These are phyloP conservation scores for Hemibagrus guttatus DNA, from an alignment of 2,797 vertebrate genomes.

Conservation along the genomic window DNA sequence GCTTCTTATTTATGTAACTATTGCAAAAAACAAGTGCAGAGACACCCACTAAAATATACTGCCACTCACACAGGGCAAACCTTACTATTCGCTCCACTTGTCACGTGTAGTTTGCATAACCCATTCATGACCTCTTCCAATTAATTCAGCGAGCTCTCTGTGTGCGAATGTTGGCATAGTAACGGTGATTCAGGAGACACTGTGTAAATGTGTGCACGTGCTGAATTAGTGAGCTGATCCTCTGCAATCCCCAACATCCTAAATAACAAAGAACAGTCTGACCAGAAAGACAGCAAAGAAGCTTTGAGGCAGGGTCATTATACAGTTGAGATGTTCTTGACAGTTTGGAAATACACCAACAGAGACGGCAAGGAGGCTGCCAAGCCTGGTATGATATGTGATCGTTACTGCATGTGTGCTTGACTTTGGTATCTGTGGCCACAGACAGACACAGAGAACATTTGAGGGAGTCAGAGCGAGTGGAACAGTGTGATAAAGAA, in stretches of 20 bases:
- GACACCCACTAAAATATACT: background rate
- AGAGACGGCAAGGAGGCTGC: background rate
- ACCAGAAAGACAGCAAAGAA: background rate
- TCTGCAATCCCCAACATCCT: background rate
- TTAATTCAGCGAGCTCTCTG: background rate
- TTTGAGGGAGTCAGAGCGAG: background rate
- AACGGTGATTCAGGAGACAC: conserved; percentile 11
- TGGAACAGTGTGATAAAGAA: conserved; percentile 24
- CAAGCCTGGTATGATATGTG: background rate
- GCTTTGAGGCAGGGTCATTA: background rate
- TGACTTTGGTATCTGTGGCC: conserved; percentile 7
- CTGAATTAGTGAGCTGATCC: background rate
- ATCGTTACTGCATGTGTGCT: background rate
- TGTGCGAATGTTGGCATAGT: conserved; percentile 29
- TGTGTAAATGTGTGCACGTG: background rate
- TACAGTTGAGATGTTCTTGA: background rate
- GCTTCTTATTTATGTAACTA: background rate
- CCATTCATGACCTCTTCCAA: conserved; percentile 16
- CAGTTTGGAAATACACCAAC: background rate
- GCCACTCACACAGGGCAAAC: background rate
- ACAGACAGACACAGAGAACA: background rate
- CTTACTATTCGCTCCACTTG: background rate
- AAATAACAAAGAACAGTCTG: background rate
- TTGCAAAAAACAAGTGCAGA: background rate
- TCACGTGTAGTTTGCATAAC: background rate